These are phyloP conservation scores for Batillaria attramentaria DNA, from an alignment of 1,140 invertebrate genomes.

Conservation along the genomic window DNA sequence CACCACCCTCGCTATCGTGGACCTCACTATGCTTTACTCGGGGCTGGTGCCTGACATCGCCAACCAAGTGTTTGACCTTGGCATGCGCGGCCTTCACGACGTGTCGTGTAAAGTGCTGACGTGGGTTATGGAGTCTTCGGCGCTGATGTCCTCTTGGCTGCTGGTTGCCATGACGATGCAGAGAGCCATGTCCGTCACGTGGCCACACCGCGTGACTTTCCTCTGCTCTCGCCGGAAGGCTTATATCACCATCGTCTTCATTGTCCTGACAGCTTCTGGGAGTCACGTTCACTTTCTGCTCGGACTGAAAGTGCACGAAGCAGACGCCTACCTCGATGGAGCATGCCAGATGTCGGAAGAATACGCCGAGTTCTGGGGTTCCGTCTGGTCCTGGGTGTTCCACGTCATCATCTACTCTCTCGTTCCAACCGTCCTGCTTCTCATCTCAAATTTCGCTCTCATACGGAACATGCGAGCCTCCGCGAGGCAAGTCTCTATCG, in stretches of 20 bases:
- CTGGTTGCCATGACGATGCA: conserved; percentile 6
- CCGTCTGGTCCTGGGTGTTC: neutral
- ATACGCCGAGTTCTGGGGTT: neutral
- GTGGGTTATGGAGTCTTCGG: too few relatives aligned
- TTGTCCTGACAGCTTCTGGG: neutral
- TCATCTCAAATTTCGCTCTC: too few relatives aligned
- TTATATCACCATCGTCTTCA: neutral
- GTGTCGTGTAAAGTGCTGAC: conserved; percentile 47
- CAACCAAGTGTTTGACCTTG: conserved; percentile 40
- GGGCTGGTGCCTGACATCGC: conserved; percentile 53
- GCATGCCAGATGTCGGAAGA: neutral
- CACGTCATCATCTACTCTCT: neutral
- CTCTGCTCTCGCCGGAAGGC: neutral
- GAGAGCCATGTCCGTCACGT: conserved; percentile 1
- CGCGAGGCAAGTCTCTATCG: too few relatives aligned
- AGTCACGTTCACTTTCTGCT: neutral
- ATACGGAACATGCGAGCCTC: too few relatives aligned
- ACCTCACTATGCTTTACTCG: conserved; percentile 45
- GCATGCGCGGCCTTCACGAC: conserved; percentile 36
- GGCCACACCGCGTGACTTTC: neutral
- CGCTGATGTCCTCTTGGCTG: neutral
- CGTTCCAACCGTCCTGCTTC: neutral
- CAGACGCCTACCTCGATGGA: neutral
- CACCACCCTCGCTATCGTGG: conserved; percentile 41
- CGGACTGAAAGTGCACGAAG: neutral